Conservation (phyloP, 2,797 vertebrate species). For the Trichosurus vulpecula region DNA sequence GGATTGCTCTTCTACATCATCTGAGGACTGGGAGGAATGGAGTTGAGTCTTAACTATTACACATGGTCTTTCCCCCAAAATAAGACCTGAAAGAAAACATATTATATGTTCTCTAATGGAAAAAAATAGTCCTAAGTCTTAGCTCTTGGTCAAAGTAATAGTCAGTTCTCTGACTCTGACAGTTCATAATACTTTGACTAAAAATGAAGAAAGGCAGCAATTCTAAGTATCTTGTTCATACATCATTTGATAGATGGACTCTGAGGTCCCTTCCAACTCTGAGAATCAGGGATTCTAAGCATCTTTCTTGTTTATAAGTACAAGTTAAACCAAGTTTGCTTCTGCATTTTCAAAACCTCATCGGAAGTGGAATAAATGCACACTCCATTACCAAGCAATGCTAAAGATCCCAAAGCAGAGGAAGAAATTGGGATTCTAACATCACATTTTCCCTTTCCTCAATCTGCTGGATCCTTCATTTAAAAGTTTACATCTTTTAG, state of each 20-base stretch:
- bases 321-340: not conserved
- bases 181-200: not conserved
- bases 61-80: not conserved
- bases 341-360: not conserved
- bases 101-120: not conserved
- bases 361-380: not conserved
- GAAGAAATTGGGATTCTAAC: conserved; percentile 48
- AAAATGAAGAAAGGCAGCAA: not conserved
- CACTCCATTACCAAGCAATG: not conserved
- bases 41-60: not conserved
- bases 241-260: not conserved
- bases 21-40: not conserved
- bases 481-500: conserved; percentile 87
- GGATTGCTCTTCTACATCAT: not conserved
- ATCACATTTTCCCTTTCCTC: conserved; percentile 71
- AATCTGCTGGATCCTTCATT: conserved; percentile 79
- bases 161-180: not conserved
- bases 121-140: not conserved
- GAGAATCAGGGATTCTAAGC: not conserved
- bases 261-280: not conserved
- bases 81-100: not conserved
- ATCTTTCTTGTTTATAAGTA: not conserved
- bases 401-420: conserved; percentile 54
- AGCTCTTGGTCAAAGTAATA: not conserved
- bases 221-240: not conserved